Evolutionary conservation across 2,797 vertebrate species (phyloP).

Genomic region (Centroberyx gerrardi): DNA sequence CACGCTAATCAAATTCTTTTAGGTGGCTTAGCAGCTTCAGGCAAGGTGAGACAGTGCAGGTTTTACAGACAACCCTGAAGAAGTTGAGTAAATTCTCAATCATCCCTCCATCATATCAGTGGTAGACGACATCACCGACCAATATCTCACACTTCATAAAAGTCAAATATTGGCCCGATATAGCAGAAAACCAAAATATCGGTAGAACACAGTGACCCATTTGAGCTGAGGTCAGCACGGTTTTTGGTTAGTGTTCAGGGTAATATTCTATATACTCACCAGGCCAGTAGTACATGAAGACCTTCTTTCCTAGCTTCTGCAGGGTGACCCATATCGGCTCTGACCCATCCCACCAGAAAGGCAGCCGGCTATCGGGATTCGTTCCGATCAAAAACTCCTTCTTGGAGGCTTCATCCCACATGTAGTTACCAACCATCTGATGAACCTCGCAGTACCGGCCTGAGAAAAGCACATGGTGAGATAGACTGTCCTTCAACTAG

Average conservation of each 20-base stretch:
- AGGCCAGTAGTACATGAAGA: constrained; percentile 97
- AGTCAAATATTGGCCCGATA: no score
- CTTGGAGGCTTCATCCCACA: constrained; percentile 91
- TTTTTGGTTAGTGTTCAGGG: background rate
- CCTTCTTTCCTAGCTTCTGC: constrained; percentile 89
- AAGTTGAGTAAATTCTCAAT: no score
- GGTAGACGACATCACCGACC: no score
- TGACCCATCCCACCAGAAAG: constrained; percentile 96
- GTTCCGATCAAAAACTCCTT: constrained; percentile 93
- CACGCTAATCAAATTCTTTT: no score
- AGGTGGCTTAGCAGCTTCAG: no score
- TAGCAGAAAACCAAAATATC: no score
- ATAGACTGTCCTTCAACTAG: background rate
- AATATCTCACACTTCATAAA: no score
- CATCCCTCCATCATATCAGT: no score
- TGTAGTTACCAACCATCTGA: constrained; percentile 96
- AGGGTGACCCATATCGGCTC: constrained; percentile 96
- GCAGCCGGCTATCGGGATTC: constrained; percentile 90
- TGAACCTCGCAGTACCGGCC: constrained; percentile 93
- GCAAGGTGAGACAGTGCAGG: no score
- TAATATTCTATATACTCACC: constrained; percentile 81
- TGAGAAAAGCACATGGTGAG: constrained; percentile 53
- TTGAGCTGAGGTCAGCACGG: no score
- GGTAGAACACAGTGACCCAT: no score
- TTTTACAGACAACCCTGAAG: no score